Percentiles rank a stretch among this genome's conserved stretches.
Conservation (phyloP, 2,797 vertebrate genomes). For the Danio aesculapii region DNA sequence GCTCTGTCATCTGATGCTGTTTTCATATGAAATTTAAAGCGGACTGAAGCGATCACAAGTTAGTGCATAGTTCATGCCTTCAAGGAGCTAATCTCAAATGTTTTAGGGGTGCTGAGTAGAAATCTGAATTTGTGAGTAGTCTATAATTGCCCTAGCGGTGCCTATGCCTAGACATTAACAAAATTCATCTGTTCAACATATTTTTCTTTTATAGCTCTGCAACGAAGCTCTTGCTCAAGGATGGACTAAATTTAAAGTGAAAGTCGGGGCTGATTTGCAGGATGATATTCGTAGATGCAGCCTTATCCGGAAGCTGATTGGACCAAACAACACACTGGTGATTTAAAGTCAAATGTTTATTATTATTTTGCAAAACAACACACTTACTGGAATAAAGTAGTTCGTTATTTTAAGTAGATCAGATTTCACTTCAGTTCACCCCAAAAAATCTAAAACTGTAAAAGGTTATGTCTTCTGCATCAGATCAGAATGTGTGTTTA, state of each 20-base stretch:
- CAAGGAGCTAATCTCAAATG: no score
- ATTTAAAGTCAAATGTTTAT: not conserved
- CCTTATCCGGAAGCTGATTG: slow-evolving; percentile 81
- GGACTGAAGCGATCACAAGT: no score
- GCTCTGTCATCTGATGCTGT: no score
- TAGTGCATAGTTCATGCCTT: no score
- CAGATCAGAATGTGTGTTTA: no score
- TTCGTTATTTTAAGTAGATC: not conserved
- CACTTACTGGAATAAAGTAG: no score
- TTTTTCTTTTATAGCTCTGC: slow-evolving; percentile 57
- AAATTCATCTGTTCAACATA: not conserved
- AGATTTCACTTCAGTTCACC: not conserved
- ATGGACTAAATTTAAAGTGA: slow-evolving; percentile 86
- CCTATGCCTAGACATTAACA: not conserved
- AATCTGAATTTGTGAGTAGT: no score
- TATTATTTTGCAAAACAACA: not conserved
- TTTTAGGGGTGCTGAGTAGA: no score
- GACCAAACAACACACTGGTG: slow-evolving; percentile 78
- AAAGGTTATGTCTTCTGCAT: no score
- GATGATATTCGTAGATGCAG: slow-evolving; percentile 81
- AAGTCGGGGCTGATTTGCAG: slow-evolving; percentile 82
- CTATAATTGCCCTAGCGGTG: no score
- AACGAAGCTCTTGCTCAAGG: slow-evolving; percentile 68
- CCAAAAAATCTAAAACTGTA: no score
- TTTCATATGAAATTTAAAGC: no score